Evolutionary conservation across 2,888 invertebrate species (phyloP).

Genomic region (Trissoscelio sp.): DNA sequence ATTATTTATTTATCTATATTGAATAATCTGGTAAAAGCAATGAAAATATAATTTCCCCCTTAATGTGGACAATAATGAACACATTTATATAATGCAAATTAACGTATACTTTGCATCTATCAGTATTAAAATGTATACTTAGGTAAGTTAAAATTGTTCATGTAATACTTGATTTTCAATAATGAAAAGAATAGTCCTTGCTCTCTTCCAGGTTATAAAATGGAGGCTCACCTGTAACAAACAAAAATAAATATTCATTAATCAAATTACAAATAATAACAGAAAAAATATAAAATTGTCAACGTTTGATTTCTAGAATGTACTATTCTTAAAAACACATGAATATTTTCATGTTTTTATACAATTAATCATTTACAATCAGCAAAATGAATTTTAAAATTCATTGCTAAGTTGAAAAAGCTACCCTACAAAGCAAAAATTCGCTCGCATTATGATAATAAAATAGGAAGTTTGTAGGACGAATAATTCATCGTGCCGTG

Average conservation of each 20-base stretch:
- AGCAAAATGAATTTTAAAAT: conserved; percentile 22
- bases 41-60: too few species aligned
- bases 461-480: background rate
- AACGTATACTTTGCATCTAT: too few species aligned
- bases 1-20: too few species aligned
- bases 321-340: background rate
- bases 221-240: conserved; percentile 46
- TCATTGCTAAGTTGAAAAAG: conserved; percentile 24
- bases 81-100: too few species aligned
- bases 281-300: background rate
- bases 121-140: too few species aligned
- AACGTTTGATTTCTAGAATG: background rate
- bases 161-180: too few species aligned
- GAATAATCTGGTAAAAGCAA: too few species aligned
- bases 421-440: conserved; percentile 17
- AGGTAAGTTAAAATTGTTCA: too few species aligned
- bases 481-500: conserved; percentile 26
- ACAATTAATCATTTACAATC: conserved; percentile 26
- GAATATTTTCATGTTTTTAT: background rate
- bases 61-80: too few species aligned
- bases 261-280: background rate
- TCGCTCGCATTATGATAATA: conserved; percentile 32
- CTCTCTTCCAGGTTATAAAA: background rate
- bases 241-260: conserved; percentile 24
- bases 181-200: too few species aligned